A percentile compares a stretch with the other conserved stretches of the same genome.
Conservation (phyloP, 2,797 vertebrate genomes). For the Bufotes viridis region DNA sequence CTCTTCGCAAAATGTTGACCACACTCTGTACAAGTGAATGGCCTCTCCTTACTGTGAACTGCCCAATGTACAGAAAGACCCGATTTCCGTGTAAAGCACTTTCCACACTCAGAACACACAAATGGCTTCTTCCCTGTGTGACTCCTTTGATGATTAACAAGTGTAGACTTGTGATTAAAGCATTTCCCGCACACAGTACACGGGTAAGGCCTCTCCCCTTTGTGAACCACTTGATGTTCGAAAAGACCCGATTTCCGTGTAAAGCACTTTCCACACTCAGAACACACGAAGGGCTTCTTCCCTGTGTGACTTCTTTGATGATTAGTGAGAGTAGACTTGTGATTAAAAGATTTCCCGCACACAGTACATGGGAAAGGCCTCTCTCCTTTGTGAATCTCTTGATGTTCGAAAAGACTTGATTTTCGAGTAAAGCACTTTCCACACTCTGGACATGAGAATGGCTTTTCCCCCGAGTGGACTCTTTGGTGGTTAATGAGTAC, state of each 20-base stretch:
- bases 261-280: not conserved
- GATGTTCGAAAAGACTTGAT: not conserved
- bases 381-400: not conserved
- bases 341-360: not conserved
- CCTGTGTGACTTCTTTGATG: not conserved
- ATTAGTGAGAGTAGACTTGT: not conserved
- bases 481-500: not conserved
- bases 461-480: no score
- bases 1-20: no score
- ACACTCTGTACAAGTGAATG: no score
- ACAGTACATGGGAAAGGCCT: not conserved
- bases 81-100: no score
- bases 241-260: not conserved
- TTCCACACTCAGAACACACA: no score
- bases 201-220: not conserved
- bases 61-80: no score
- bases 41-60: no score
- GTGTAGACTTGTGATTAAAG: not conserved
- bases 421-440: not conserved
- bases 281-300: not conserved
- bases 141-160: no score
- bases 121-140: no score
- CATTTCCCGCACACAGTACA: not conserved
- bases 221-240: not conserved
- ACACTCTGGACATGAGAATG: not conserved